phyloP scores from a whole-genome alignment of 2,888 invertebrate genomes.

The Campoletis raptor region DNA sequence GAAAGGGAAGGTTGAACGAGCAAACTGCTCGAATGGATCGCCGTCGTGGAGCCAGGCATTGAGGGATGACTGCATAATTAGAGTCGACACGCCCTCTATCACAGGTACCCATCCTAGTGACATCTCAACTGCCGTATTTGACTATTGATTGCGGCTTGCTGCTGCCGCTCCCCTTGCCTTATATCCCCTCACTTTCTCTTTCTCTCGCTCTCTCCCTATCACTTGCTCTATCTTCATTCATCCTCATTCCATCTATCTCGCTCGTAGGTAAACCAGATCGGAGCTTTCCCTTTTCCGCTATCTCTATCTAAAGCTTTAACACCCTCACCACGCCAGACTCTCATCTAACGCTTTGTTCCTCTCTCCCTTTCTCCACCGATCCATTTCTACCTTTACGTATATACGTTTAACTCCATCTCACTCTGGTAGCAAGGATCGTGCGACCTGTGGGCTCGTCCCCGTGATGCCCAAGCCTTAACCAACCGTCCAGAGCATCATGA shows the following conservation, averaged over 20 bases:
- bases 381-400: slow-evolving; percentile 19
- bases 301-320: slow-evolving; percentile 53
- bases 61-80: slow-evolving; percentile 75
- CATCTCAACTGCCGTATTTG: slow-evolving; percentile 75
- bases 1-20: slow-evolving; percentile 49
- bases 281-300: slow-evolving; percentile 56
- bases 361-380: slow-evolving; percentile 21
- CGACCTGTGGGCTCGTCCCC: slow-evolving; percentile 59
- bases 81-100: slow-evolving; percentile 75
- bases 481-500: slow-evolving; percentile 59
- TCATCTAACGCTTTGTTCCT: slow-evolving; percentile 41
- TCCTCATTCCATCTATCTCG: slow-evolving; percentile 64
- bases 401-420: slow-evolving; percentile 26
- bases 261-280: slow-evolving; percentile 33
- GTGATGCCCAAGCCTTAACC: slow-evolving; percentile 60
- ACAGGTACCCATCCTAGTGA: slow-evolving; percentile 73
- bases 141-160: slow-evolving; percentile 74
- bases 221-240: slow-evolving; percentile 63
- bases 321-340: slow-evolving; percentile 51
- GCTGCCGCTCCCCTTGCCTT: slow-evolving; percentile 61
- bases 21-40: slow-evolving; percentile 67
- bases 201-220: slow-evolving; percentile 44
- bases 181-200: slow-evolving; percentile 41
- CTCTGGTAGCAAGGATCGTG: slow-evolving; percentile 57
- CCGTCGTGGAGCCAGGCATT: slow-evolving; percentile 69